These are phyloP conservation scores for Papilio demoleus DNA, from an alignment of 2,888 invertebrate species.

Conservation along the genomic window DNA sequence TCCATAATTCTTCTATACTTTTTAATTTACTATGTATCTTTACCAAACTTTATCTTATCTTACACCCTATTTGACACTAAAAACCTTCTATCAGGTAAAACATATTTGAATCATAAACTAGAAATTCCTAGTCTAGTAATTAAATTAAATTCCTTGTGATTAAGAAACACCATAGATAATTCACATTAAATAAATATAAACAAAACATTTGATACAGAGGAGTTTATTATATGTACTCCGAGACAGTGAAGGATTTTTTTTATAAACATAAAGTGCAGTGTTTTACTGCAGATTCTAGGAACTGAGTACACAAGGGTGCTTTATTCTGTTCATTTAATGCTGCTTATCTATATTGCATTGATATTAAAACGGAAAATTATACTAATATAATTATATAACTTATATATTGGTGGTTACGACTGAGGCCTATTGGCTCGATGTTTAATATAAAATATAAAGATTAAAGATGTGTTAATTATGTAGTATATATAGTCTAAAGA, in stretches of 20 bases:
- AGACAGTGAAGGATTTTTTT: slow-evolving; percentile 12
- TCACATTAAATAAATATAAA: background rate
- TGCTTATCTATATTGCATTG: slow-evolving; percentile 8
- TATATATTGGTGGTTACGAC: background rate
- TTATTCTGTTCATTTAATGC: background rate
- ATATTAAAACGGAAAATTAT: slow-evolving; percentile 4
- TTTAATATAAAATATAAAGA: background rate
- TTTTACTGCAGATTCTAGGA: slow-evolving; percentile 21
- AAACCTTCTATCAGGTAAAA: no score
- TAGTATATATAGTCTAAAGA: no score
- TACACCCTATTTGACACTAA: no score
- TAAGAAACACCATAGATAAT: background rate
- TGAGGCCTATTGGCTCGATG: background rate
- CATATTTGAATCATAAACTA: no score
- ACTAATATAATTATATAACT: background rate
- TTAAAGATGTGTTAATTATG: background rate
- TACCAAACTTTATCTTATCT: no score
- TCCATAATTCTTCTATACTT: no score
- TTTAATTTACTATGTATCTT: no score
- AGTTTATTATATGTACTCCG: background rate
- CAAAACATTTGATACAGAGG: background rate
- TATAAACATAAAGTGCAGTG: slow-evolving; percentile 10
- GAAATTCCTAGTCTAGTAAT: background rate
- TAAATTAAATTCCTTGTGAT: background rate
- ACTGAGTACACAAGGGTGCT: background rate